Percentiles rank a stretch among this genome's conserved stretches.
phyloP scores from a whole-genome alignment of 2,888 invertebrate genomes.

The Patella ulyssiponensis region DNA sequence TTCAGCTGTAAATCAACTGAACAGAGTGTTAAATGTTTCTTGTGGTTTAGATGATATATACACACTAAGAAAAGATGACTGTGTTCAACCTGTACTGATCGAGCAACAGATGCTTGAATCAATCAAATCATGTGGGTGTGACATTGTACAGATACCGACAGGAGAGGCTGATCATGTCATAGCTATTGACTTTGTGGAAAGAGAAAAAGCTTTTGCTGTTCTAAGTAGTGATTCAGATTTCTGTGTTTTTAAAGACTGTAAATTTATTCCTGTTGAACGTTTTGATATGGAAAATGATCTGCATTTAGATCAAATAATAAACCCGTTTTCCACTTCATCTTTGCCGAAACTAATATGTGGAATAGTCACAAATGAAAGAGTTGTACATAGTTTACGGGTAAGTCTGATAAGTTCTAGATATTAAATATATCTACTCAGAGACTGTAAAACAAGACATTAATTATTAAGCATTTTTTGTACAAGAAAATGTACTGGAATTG shows the following conservation, averaged over 20 bases:
- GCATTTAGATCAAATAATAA: conserved; percentile 53
- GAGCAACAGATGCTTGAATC: conserved; percentile 59
- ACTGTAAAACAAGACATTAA: too few relatives aligned
- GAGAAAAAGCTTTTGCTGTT: conserved; percentile 63
- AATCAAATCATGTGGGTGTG: conserved; percentile 57
- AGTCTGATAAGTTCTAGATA: conserved; percentile 18
- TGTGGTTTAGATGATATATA: conserved; percentile 32
- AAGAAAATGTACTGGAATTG: too few relatives aligned
- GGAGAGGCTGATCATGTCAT: conserved; percentile 67
- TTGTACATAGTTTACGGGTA: conserved; percentile 54
- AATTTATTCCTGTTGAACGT: conserved; percentile 59
- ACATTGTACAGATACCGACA: conserved; percentile 47
- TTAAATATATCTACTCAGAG: too few relatives aligned
- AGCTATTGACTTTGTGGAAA: conserved; percentile 53
- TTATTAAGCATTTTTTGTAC: too few relatives aligned
- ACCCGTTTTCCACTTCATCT: conserved; percentile 42
- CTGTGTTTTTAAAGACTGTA: conserved; percentile 59
- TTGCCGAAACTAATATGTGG: conserved; percentile 47
- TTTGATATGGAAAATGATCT: conserved; percentile 65
- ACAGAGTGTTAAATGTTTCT: conserved; percentile 25
- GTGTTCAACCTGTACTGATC: conserved; percentile 61
- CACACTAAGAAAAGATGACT: conserved; percentile 43
- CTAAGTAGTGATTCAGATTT: conserved; percentile 70
- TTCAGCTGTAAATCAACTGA: conserved; percentile 52
- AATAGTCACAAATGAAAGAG: conserved; percentile 51